Percentiles rank a stretch among this genome's conserved stretches.
Evolutionary conservation across 2,888 invertebrate genomes (phyloP).

Genomic region (Drosophila monieri): DNA sequence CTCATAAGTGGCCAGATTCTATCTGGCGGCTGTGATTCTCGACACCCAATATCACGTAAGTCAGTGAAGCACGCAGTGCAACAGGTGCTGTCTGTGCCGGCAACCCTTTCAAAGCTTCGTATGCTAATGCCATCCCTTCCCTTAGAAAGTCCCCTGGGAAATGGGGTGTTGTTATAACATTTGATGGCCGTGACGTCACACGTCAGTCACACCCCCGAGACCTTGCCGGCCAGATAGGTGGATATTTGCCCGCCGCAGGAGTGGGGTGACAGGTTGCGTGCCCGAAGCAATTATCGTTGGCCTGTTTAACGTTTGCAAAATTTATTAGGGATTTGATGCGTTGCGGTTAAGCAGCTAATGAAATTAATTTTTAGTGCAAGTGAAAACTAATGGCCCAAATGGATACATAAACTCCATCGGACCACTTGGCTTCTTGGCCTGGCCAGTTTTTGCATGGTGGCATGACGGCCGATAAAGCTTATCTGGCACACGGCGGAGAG

Average conservation of each 20-base stretch:
- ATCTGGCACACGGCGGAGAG: conserved; percentile 29
- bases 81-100: conserved; percentile 19
- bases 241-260: background rate
- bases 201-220: conserved; percentile 25
- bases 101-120: conserved; percentile 18
- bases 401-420: conserved; percentile 1
- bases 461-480: conserved; percentile 24
- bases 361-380: conserved; percentile 26
- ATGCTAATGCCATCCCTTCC: conserved; percentile 17
- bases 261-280: conserved; percentile 40
- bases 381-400: conserved; percentile 28
- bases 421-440: conserved; percentile 15
- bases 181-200: conserved; percentile 25
- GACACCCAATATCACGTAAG: conserved; percentile 31
- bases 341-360: conserved; percentile 35
- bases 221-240: conserved; percentile 19
- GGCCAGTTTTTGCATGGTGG: conserved; percentile 15
- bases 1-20: conserved; percentile 11
- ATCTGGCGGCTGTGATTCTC: conserved; percentile 31
- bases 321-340: conserved; percentile 30
- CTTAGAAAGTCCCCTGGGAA: background rate
- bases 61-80: conserved; percentile 18
- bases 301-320: conserved; percentile 23
- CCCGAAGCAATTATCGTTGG: conserved; percentile 32
- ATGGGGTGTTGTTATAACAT: conserved; percentile 11